Evolutionary conservation across 2,888 invertebrate species (phyloP).

Genomic region (Vanessa cardui): DNA sequence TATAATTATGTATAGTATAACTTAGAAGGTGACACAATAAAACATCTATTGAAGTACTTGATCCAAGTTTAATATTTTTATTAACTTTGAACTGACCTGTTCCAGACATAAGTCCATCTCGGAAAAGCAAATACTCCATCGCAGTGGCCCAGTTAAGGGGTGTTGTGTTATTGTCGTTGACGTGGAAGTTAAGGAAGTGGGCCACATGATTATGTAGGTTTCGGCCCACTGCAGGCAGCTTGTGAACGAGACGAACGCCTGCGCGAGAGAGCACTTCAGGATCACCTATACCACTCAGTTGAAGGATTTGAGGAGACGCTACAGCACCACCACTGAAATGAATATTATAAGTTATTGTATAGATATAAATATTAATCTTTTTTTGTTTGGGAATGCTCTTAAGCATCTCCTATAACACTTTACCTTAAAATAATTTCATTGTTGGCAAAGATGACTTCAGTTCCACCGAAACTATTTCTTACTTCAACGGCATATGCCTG

Average conservation of each 20-base stretch:
- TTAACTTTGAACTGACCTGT: slow-evolving; percentile 82
- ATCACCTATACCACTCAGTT: slow-evolving; percentile 95
- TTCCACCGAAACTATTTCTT: slow-evolving; percentile 80
- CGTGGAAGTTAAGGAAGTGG: slow-evolving; percentile 89
- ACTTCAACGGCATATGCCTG: slow-evolving; percentile 91
- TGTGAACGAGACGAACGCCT: slow-evolving; percentile 86
- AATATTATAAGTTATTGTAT: too few relatives aligned
- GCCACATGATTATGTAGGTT: slow-evolving; percentile 95
- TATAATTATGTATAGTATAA: too few relatives aligned
- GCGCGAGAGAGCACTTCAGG: slow-evolving; percentile 85
- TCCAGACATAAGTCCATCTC: slow-evolving; percentile 95
- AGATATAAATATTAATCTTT: too few relatives aligned
- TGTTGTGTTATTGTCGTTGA: slow-evolving; percentile 92
- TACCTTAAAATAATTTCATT: slow-evolving; percentile 86
- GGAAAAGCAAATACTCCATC: slow-evolving; percentile 94
- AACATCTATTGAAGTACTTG: too few relatives aligned
- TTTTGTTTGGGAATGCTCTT: too few relatives aligned
- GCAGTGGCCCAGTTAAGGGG: slow-evolving; percentile 96
- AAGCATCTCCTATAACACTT: slow-evolving; percentile 44
- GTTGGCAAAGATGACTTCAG: slow-evolving; percentile 84
- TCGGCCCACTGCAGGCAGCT: slow-evolving; percentile 91
- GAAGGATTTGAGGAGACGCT: slow-evolving; percentile 95
- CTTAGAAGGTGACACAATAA: too few relatives aligned
- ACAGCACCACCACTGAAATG: slow-evolving; percentile 89
- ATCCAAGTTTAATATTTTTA: too few relatives aligned